These are phyloP conservation scores for Oreotrochilus melanogaster DNA, from an alignment of 2,113 vertebrate species.

Conservation along the genomic window DNA sequence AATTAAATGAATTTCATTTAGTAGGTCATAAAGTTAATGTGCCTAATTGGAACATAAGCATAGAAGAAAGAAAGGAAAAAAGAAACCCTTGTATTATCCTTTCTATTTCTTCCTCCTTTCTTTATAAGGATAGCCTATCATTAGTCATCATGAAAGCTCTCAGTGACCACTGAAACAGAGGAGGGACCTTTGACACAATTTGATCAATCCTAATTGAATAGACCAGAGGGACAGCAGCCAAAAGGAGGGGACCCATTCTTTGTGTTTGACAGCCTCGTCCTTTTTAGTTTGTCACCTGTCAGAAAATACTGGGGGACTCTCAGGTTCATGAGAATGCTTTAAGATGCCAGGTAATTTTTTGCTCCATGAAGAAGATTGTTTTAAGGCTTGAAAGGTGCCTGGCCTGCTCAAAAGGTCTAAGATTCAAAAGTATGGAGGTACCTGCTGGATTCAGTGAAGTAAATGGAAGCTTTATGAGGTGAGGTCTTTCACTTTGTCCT, in stretches of 20 bases:
- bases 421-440: rapidly evolving
- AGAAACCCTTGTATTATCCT: neutral
- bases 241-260: constrained; percentile 65
- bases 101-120: neutral
- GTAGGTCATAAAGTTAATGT: constrained; percentile 23
- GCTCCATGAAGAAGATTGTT: neutral
- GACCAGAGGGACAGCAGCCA: constrained; percentile 75
- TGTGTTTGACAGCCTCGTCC: constrained; percentile 70
- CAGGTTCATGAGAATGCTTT: neutral
- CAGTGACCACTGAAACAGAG: constrained; percentile 67
- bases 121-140: constrained; percentile 50
- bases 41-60: constrained; percentile 27
- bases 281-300: constrained; percentile 77
- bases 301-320: constrained; percentile 45
- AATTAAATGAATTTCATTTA: constrained; percentile 45
- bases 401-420: neutral
- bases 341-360: constrained; percentile 5
- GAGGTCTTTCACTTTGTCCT: neutral
- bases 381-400: neutral
- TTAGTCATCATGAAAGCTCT: constrained; percentile 76
- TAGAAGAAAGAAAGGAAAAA: neutral
- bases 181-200: constrained; percentile 74
- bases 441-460: neutral
- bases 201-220: constrained; percentile 82
- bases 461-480: neutral